phyloP scores from a whole-genome alignment of 2,113 vertebrate species.

The Serilophus lunatus region DNA sequence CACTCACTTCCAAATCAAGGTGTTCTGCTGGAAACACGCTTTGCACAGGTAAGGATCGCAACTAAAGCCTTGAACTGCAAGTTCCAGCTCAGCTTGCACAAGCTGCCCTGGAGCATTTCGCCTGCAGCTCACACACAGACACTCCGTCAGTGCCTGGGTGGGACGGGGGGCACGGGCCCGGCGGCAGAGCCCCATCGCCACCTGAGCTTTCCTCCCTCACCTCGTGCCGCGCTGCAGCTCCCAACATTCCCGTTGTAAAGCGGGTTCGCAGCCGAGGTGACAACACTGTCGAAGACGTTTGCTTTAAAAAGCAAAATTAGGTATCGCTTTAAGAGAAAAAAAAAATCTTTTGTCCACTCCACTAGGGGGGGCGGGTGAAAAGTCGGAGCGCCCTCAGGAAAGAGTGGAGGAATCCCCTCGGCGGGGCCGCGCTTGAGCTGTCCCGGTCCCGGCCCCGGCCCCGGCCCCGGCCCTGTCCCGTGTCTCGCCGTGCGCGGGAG shows the following conservation, averaged over 20 bases:
- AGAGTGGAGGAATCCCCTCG: too few species aligned
- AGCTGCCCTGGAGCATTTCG: fast-evolving
- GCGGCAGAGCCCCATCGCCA: neutral
- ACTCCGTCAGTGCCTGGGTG: neutral
- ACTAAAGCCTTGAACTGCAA: neutral
- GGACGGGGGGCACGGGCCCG: neutral
- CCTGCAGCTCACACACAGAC: fast-evolving
- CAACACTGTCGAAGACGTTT: neutral
- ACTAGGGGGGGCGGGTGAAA: neutral
- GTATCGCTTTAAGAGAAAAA: neutral
- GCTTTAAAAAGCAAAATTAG: too few species aligned
- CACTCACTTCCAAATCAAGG: neutral
- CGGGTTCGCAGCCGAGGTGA: neutral
- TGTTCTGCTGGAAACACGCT: fast-evolving
- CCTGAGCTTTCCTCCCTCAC: neutral
- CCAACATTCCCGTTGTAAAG: neutral
- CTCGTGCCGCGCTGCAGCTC: too few species aligned
- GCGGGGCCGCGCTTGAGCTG: neutral
- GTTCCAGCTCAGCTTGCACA: neutral
- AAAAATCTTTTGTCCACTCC: too few species aligned
- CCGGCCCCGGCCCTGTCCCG: neutral
- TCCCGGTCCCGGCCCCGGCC: too few species aligned
- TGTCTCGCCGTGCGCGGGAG: neutral
- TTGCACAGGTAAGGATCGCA: neutral
- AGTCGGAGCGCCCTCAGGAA: neutral